Conservation (phyloP, 2,888 invertebrate genomes). For the Lochmaea crataegi region DNA sequence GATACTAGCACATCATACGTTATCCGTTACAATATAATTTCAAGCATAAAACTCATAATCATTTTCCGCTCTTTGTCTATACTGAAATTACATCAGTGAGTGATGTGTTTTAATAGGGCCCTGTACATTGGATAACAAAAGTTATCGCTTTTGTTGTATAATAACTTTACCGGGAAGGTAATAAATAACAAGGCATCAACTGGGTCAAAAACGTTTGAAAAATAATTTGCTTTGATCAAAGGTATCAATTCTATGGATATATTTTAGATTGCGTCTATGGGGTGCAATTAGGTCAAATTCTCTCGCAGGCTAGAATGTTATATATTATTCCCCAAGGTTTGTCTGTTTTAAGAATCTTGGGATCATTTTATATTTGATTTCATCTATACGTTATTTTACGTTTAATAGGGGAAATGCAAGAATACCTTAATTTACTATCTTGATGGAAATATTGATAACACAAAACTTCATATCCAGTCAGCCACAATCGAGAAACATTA, state of each 20-base stretch:
- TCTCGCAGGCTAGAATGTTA: slow-evolving; percentile 50
- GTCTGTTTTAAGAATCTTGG: slow-evolving; percentile 44
- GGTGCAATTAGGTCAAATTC: slow-evolving; percentile 52
- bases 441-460: slow-evolving; percentile 7
- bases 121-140: neutral
- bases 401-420: slow-evolving; percentile 5
- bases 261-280: slow-evolving; percentile 51
- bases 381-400: slow-evolving; percentile 8
- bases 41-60: neutral
- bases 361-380: slow-evolving; percentile 49
- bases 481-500: no score
- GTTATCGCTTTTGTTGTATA: neutral
- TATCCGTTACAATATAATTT: neutral
- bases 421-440: slow-evolving; percentile 6
- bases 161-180: neutral
- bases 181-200: slow-evolving; percentile 13
- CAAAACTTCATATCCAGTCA: no score
- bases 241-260: slow-evolving; percentile 50
- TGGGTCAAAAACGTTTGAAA: slow-evolving; percentile 13
- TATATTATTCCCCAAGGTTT: slow-evolving; percentile 53
- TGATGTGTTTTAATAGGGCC: neutral
- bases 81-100: slow-evolving; percentile 6
- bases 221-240: slow-evolving; percentile 49
- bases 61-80: neutral
- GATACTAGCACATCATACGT: neutral